A percentile compares a stretch with the other conserved stretches of the same genome.
phyloP scores from a whole-genome alignment of 2,797 vertebrate genomes.

The Scolopax rusticola region DNA sequence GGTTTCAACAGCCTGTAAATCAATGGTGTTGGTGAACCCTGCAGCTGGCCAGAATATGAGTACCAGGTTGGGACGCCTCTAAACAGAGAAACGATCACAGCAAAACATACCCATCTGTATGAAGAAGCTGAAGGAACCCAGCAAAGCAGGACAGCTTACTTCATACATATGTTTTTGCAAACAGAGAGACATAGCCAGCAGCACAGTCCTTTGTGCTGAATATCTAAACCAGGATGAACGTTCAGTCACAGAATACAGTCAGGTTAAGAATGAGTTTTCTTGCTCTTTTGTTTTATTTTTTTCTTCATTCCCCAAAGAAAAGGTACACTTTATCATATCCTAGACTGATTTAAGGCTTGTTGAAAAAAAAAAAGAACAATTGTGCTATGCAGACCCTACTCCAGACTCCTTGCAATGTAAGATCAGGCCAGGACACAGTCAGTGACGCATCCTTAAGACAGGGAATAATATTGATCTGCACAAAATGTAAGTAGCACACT shows the following conservation, averaged over 20 bases:
- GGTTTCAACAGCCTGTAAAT: background rate
- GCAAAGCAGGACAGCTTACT: background rate
- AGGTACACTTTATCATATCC: background rate
- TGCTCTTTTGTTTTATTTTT: background rate
- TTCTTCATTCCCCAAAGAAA: background rate
- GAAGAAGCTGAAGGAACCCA: background rate
- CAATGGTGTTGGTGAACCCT: background rate
- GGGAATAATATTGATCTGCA: background rate
- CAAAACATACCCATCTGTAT: background rate
- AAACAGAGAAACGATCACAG: background rate
- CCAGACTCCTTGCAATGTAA: background rate
- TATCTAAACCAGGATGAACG: background rate
- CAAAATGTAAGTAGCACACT: background rate
- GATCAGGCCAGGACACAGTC: background rate
- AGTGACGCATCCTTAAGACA: rapidly evolving
- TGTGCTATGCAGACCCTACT: background rate
- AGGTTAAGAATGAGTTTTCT: background rate
- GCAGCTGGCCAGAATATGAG: background rate
- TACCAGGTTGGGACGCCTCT: background rate
- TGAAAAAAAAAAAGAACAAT: background rate
- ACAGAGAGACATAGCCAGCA: background rate
- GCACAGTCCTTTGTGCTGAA: background rate
- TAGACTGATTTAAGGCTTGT: background rate
- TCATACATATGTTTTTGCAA: background rate
- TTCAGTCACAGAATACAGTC: background rate